Percentiles rank a stretch among this genome's conserved stretches.
These are phyloP conservation scores for Edolisoma coerulescens DNA, from an alignment of 2,113 vertebrate species.

Conservation along the genomic window DNA sequence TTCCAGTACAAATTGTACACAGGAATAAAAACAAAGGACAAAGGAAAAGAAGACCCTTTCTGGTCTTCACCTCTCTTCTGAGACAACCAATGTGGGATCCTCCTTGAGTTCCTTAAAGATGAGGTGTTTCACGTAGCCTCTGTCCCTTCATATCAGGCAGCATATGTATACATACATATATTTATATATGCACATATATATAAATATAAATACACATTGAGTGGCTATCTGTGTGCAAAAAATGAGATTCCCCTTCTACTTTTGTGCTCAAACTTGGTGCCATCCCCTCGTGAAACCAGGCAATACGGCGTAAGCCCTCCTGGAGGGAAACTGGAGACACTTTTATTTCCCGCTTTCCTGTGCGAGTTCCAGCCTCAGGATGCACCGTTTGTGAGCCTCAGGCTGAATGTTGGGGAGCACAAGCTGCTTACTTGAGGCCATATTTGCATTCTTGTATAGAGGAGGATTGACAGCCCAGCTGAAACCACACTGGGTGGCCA, in stretches of 20 bases:
- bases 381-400: not conserved
- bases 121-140: not conserved
- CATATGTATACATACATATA: not conserved
- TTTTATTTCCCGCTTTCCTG: not conserved
- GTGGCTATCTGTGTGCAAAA: not conserved
- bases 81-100: not conserved
- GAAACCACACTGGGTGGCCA: not conserved
- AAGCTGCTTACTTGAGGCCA: accelerated
- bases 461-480: not conserved
- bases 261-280: not conserved
- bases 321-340: not conserved
- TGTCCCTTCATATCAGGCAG: not conserved
- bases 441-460: not conserved
- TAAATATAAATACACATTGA: not conserved
- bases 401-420: not conserved
- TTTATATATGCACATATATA: not conserved
- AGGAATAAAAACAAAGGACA: not conserved
- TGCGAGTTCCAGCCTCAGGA: not conserved
- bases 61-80: not conserved
- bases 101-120: not conserved
- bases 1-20: not conserved
- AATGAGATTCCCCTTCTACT: not conserved
- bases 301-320: not conserved
- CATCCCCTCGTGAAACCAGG: not conserved
- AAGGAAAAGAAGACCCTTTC: not conserved